Evolutionary conservation across 1,140 invertebrate genomes (phyloP).

Genomic region (Hesperophylax magnus): DNA sequence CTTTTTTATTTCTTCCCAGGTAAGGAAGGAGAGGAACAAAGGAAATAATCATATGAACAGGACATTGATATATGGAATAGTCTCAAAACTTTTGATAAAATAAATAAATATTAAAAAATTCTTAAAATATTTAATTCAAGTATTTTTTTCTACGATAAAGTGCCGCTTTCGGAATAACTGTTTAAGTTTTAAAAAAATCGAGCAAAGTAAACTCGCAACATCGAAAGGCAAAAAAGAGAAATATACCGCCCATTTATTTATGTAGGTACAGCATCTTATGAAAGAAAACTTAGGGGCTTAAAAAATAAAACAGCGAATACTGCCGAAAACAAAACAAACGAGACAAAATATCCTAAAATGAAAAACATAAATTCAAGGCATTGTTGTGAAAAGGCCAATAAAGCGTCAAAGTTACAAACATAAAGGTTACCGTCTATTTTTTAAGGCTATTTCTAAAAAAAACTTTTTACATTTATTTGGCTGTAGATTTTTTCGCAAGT

Average conservation of each 20-base stretch:
- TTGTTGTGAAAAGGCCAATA: conserved; percentile 23
- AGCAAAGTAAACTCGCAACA: no score
- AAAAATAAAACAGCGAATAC: conserved; percentile 4
- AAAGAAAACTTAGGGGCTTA: not conserved
- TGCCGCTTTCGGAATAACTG: no score
- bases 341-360: conserved; percentile 22
- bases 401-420: conserved; percentile 18
- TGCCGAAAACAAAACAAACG: conserved; percentile 13
- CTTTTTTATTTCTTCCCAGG: no score
- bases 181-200: no score
- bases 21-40: no score
- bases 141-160: no score
- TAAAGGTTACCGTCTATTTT: conserved; percentile 13
- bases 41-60: no score
- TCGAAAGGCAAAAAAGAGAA: not conserved
- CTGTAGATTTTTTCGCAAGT: not conserved
- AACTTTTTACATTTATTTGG: conserved; percentile 6
- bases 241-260: not conserved
- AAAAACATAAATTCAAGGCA: conserved; percentile 30
- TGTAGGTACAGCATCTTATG: not conserved
- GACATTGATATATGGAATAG: no score
- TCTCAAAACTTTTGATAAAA: no score
- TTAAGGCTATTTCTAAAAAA: conserved; percentile 12
- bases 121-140: no score
- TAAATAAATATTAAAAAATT: no score